Base-by-base conservation (phyloP, 92 coral and sea anemone genomes). In the Actinostola sp. region DNA sequence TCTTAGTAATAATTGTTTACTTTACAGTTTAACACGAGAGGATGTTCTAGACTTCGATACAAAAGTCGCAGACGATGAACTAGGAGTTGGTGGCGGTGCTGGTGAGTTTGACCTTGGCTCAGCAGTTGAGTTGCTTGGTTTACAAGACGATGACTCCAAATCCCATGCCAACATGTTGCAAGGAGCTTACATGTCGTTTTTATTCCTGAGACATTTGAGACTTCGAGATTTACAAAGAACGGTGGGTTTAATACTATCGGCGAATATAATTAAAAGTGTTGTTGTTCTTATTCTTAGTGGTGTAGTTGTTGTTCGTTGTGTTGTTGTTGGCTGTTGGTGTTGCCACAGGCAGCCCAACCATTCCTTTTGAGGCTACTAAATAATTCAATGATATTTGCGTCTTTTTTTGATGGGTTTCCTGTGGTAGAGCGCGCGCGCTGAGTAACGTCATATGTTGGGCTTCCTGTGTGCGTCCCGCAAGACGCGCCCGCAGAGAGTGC, bases 151-250 rank as follows among this genome's bases (percentile, higher is more conserved):
- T 24, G 90, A 88, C 8, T 89, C 97, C n/a, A 86, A 82, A 66
- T 75, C 89, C 10, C 89, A 84, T 63, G 85, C 86, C 61, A 89
- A 84, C 36, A 76, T 72, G 60, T 67, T 90, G 39, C 97, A 94
- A 77, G 98, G 98, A 17, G 89, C 98, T 21, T 94, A 94, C 61
- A 94, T 94, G 97, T 89, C 98, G 28, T 94, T 84, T 78, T 69
- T 91, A 10, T 86, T 94, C 16, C 89, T 94, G 29, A 71, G 98
- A 61, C 98, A 94, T 73, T 89, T 94, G 14, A 69, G 98, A 68
- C 86, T 94, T 12, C 79, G 98, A 55, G 98, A 94, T 69, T 83
- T 94, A 14, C 98, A 91, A 83, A 84, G 98, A 70, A 84, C 97
- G 57, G 98, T 94, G 70, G 82, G 96, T 54, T 26, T n/a, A 9